Conservation (phyloP, 1,140 invertebrate genomes). For the Nasonia vitripennis region DNA sequence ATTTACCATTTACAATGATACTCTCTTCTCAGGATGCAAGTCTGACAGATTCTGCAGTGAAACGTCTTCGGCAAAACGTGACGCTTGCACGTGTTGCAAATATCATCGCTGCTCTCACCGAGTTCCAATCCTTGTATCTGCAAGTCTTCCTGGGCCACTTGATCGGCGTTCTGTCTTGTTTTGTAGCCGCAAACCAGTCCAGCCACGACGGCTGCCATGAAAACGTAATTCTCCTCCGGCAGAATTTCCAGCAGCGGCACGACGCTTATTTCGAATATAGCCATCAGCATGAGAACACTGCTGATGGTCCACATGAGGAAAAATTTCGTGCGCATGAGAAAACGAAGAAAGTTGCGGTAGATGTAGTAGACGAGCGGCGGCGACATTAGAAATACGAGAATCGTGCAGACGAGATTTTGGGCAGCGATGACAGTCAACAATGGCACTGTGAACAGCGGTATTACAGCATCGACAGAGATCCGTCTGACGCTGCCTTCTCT, state of each 20-base stretch:
- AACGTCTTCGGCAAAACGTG: constrained; percentile 64
- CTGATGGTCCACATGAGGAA: constrained; percentile 82
- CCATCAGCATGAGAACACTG: constrained; percentile 78
- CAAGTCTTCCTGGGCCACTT: constrained; percentile 61
- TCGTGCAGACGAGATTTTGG: constrained; percentile 77
- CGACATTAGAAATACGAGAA: constrained; percentile 78
- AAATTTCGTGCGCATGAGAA: constrained; percentile 80
- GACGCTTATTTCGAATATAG: constrained; percentile 80
- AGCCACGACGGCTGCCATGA: constrained; percentile 77
- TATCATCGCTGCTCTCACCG: constrained; percentile 69
- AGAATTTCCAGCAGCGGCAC: constrained; percentile 81
- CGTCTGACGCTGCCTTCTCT: constrained; percentile 70
- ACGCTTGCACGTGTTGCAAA: constrained; percentile 69
- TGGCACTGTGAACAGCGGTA: constrained; percentile 81
- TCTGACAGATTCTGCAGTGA: constrained; percentile 70
- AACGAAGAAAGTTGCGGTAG: constrained; percentile 76
- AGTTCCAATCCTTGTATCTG: constrained; percentile 64
- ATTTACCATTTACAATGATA: constrained; percentile 73
- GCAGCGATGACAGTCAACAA: constrained; percentile 77
- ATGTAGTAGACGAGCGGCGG: constrained; percentile 79
- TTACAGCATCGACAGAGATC: constrained; percentile 77
- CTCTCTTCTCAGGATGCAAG: constrained; percentile 69
- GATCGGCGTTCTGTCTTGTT: constrained; percentile 75
- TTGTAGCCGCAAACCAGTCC: constrained; percentile 78
- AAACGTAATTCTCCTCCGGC: constrained; percentile 80